phyloP scores from a whole-genome alignment of 2,113 vertebrate species.

The Choloepus hoffmanni region DNA sequence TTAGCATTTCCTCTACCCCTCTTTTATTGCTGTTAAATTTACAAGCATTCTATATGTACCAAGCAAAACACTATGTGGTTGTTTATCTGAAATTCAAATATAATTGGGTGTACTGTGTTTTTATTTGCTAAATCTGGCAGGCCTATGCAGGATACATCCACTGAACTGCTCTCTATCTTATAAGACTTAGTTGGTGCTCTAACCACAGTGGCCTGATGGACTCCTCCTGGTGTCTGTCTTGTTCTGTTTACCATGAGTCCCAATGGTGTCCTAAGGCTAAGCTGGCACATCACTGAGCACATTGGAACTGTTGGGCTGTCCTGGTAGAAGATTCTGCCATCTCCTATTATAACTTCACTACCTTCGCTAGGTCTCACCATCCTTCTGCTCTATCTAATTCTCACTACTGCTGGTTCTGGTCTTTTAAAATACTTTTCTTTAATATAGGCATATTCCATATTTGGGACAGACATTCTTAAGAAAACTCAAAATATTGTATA shows the following conservation, averaged over 20 bases:
- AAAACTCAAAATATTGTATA: background rate
- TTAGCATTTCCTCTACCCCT: background rate
- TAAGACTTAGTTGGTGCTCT: background rate
- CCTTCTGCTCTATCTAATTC: background rate
- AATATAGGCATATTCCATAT: background rate
- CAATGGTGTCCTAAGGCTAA: background rate
- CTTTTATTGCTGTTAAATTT: background rate
- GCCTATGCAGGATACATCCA: background rate
- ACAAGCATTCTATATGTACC: too few relatives aligned
- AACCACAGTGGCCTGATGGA: background rate
- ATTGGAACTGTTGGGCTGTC: background rate
- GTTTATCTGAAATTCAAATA: background rate
- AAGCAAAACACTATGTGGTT: background rate
- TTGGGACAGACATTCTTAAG: background rate
- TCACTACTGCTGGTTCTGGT: background rate
- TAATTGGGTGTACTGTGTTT: background rate
- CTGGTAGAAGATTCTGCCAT: background rate
- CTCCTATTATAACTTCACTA: background rate
- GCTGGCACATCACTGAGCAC: fast-evolving
- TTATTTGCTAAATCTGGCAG: background rate
- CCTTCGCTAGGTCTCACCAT: too few relatives aligned
- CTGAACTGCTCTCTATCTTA: background rate
- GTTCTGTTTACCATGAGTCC: background rate
- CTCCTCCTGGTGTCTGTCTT: background rate
- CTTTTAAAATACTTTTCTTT: background rate